A percentile compares a stretch with the other conserved stretches of the same genome.
These are phyloP conservation scores for Latrodectus elegans DNA, from an alignment of 2,888 invertebrate genomes.

Conservation along the genomic window DNA sequence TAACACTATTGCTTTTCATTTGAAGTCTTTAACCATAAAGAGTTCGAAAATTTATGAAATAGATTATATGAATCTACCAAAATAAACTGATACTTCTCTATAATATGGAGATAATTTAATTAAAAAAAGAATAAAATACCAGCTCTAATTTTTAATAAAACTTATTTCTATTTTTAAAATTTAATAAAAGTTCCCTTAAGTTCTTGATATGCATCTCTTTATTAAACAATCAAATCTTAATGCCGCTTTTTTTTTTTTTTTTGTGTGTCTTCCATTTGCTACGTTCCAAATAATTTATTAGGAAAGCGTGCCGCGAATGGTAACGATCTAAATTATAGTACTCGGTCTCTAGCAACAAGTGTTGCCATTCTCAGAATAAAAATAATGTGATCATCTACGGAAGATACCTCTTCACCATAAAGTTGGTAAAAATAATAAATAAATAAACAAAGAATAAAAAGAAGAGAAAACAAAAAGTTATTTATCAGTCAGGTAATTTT, in stretches of 20 bases:
- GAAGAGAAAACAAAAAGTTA: background rate
- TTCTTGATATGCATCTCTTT: too few species aligned
- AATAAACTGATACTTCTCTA: too few species aligned
- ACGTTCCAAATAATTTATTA: background rate
- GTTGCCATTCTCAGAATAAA: background rate
- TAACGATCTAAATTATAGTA: background rate
- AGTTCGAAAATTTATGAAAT: too few species aligned
- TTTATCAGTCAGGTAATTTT: background rate
- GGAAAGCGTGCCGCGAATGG: background rate
- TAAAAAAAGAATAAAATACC: too few species aligned
- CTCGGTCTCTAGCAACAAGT: conserved; percentile 1
- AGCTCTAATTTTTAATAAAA: too few species aligned
- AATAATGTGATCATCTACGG: background rate
- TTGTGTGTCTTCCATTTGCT: background rate
- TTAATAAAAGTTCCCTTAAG: too few species aligned
- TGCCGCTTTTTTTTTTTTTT: background rate
- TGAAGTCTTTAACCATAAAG: too few species aligned
- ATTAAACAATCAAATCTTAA: background rate
- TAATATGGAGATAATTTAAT: too few species aligned
- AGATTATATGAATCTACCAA: too few species aligned
- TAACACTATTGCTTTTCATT: too few species aligned
- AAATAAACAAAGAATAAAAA: background rate
- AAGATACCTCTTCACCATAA: background rate
- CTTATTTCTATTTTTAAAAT: too few species aligned
- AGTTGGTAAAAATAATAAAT: background rate